Evolutionary conservation across 2,797 vertebrate genomes (phyloP).

Genomic region (Hypotaenidia okinawae): DNA sequence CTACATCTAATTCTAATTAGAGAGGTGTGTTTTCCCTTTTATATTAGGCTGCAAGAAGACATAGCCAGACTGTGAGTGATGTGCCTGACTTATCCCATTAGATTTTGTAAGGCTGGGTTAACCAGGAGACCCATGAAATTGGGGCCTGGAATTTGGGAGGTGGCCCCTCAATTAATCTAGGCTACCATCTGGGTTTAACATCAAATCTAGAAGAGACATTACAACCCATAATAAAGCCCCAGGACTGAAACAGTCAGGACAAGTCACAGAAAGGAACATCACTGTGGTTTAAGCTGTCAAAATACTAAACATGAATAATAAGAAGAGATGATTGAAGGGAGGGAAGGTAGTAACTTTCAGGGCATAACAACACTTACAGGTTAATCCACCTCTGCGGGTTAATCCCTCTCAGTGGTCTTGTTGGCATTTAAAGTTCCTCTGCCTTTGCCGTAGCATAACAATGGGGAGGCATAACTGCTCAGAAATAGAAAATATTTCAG

Average conservation of each 20-base stretch:
- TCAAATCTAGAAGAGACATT: neutral
- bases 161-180: neutral
- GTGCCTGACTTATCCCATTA: neutral
- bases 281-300: neutral
- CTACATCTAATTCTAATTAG: neutral
- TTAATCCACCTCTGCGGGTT: neutral
- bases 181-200: neutral
- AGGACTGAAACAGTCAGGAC: neutral
- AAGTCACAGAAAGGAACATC: neutral
- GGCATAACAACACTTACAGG: neutral
- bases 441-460: neutral
- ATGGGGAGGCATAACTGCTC: neutral
- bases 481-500: conserved; percentile 3
- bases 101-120: neutral
- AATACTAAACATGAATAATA: neutral
- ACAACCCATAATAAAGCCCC: neutral
- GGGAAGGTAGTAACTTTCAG: neutral
- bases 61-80: neutral
- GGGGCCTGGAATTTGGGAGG: neutral
- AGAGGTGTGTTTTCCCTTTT: neutral
- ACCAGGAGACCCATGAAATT: neutral
- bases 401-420: neutral
- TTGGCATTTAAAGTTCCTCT: neutral
- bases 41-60: neutral
- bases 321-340: neutral